phyloP scores from a whole-genome alignment of 2,888 invertebrate species.

The Scaptomyza caliginosa region DNA sequence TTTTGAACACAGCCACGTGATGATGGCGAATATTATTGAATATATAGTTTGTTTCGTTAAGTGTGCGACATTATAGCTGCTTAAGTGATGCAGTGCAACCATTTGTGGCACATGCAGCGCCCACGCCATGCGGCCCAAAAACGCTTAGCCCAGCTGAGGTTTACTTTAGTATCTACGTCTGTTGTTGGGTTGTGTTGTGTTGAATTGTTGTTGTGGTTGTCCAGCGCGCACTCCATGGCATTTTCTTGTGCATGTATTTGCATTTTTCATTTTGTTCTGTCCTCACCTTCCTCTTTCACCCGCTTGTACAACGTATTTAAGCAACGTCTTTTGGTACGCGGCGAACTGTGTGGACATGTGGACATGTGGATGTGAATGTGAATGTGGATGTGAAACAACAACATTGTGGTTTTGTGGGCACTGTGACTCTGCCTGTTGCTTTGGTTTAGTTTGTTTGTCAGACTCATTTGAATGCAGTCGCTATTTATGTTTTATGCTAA shows the following conservation, averaged over 20 bases:
- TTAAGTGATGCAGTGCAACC: constrained; percentile 26
- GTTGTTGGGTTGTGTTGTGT: neutral
- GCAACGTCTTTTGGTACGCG: constrained; percentile 13
- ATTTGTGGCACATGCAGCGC: constrained; percentile 53
- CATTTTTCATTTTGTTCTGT: constrained; percentile 49
- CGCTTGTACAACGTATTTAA: too few species aligned
- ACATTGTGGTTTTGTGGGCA: neutral
- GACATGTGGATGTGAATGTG: constrained; percentile 15
- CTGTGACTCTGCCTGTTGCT: constrained; percentile 37
- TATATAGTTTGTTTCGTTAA: constrained; percentile 11
- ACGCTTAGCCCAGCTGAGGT: constrained; percentile 18
- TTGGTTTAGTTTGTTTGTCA: constrained; percentile 71
- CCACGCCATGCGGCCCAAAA: constrained; percentile 51
- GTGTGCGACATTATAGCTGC: constrained; percentile 32
- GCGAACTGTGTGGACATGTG: constrained; percentile 13
- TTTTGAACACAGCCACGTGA: neutral
- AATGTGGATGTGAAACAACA: constrained; percentile 5
- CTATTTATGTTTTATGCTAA: constrained; percentile 79
- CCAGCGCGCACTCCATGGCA: constrained; percentile 31
- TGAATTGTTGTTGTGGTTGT: constrained; percentile 2
- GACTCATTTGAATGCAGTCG: constrained; percentile 80
- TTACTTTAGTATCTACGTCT: constrained; percentile 3
- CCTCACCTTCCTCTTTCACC: constrained; percentile 14
- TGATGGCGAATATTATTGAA: neutral
- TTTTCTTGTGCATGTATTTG: constrained; percentile 55